Conservation (phyloP, 2,113 vertebrate genomes). For the Pluvianellus socialis region DNA sequence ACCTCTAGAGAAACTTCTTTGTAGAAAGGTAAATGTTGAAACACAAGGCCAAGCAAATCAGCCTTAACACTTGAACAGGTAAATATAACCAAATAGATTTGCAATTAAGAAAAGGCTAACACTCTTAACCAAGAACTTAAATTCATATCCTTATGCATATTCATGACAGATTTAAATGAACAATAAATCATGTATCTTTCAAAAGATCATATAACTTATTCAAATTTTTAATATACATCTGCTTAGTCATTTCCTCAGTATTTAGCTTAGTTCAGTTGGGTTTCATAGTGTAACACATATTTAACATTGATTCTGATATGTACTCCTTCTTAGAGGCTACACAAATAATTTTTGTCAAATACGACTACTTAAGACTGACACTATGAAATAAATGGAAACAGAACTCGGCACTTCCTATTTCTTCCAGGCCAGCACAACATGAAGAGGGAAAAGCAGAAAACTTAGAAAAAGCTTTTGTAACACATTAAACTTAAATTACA, state of each 20-base stretch:
- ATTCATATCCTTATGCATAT: background rate
- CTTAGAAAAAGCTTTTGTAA: background rate
- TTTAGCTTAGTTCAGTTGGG: background rate
- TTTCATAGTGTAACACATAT: background rate
- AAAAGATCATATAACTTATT: background rate
- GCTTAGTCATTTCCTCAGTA: background rate
- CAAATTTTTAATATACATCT: background rate
- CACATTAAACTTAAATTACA: background rate
- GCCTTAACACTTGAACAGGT: background rate
- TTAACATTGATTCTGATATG: background rate
- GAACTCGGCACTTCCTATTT: background rate
- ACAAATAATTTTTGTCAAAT: background rate
- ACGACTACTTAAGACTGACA: background rate
- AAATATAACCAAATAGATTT: background rate
- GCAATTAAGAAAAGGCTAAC: background rate
- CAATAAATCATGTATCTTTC: background rate
- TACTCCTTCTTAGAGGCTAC: background rate
- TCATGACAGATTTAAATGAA: background rate
- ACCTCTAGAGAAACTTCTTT: background rate
- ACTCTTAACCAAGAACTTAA: background rate
- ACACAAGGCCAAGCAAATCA: background rate
- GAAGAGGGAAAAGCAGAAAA: background rate
- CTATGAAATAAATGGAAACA: background rate
- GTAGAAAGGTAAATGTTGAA: background rate
- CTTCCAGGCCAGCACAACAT: background rate